A percentile compares a stretch with the other conserved stretches of the same genome.
Conservation (phyloP, 2,888 invertebrate species). For the Macaria liturata region DNA sequence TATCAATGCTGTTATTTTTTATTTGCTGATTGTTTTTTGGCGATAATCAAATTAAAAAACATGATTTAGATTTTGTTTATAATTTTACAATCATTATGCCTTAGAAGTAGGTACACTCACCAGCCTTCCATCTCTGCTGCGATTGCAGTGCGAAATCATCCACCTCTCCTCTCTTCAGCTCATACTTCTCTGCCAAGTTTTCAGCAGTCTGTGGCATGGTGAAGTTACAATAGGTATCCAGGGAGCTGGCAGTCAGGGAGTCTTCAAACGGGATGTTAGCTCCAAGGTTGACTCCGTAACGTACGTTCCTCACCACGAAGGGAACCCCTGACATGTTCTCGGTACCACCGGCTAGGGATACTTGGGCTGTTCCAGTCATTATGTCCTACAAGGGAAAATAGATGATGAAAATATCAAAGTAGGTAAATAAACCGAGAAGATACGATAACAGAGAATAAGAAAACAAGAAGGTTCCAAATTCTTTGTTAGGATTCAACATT, state of each 20-base stretch:
- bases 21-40: no score
- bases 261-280: constrained; percentile 91
- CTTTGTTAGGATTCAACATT: no score
- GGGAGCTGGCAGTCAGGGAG: constrained; percentile 86
- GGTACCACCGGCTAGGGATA: constrained; percentile 95
- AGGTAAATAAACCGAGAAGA: no score
- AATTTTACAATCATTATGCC: no score
- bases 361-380: constrained; percentile 89
- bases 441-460: no score
- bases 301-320: constrained; percentile 90
- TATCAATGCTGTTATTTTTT: no score
- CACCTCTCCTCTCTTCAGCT: constrained; percentile 89
- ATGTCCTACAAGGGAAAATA: constrained; percentile 87
- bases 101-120: constrained; percentile 60
- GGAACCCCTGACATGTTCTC: constrained; percentile 98
- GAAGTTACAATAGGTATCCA: constrained; percentile 93
- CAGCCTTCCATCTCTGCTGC: constrained; percentile 93
- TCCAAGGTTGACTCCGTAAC: constrained; percentile 94
- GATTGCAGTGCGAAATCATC: constrained; percentile 93
- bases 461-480: neutral
- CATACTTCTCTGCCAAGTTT: constrained; percentile 93
- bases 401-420: no score
- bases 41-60: no score
- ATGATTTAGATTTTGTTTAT: no score
- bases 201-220: constrained; percentile 98